Base-by-base conservation (phyloP, 2,888 invertebrate genomes). In the Cephus pygmeus region DNA sequence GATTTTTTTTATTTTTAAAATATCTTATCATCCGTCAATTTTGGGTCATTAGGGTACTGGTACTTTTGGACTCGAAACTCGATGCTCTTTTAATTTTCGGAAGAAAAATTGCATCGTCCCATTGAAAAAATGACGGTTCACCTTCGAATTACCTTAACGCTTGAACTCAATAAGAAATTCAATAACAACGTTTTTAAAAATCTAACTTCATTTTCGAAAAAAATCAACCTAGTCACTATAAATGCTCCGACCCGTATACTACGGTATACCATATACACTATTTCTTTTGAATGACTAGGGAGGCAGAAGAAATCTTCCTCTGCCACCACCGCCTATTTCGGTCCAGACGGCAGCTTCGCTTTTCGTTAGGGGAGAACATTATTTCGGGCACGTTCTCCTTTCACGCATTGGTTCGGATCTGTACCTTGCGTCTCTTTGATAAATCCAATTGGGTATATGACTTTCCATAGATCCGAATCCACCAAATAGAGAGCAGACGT, bases 351-450 rank as follows among this genome's bases (percentile, higher is more conserved):
- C 83, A 84, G 84, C 82, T 84, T 82, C 83, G 80, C 78, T 77
- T 83, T 84, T 81, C 82, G 83, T 82, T 83, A 82, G 87, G 87
- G 87, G 87, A 87, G 87, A 85, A 84, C 82, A 85, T 87, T 88
- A 88, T 88, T 88, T 88, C 82, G 83, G 84, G 84, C 86, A 56
- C 71, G 33, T 31, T 31, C 71, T 71, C 12, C 71, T 33, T 71
- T 31, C 71, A 71, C 33, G 31, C 73, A 80, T 77, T 77, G 81
- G 79, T 83, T 85, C 9, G 23, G 56, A 23, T 56, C 56, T 23
- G 56, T 56, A 75, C 40, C 68, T 73, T 74, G 78, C 73, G 73
- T 69, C 69, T 31, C 68, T 75, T 69, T 35, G 31, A 35, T 35
- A 68, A 75, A 34, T 35, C 76, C 76, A 31, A 74, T 69, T 56